These are phyloP conservation scores for Cataglyphis hispanica DNA, from an alignment of 1,140 invertebrate species.

Conservation along the genomic window DNA sequence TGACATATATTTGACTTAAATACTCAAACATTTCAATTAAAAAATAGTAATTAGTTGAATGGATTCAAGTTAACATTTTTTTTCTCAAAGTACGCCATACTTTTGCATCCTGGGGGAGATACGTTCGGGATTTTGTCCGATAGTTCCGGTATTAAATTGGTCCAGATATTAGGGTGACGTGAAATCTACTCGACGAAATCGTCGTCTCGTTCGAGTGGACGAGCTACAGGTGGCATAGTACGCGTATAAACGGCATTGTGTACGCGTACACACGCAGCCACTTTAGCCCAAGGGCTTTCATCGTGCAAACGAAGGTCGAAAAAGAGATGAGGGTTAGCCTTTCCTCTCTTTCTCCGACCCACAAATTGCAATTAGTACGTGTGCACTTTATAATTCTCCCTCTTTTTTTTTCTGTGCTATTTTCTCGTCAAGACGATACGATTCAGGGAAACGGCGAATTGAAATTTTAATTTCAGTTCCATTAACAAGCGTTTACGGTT, in stretches of 20 bases:
- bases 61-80: no score
- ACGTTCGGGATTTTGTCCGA: conserved; percentile 29
- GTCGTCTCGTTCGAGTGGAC: not conserved
- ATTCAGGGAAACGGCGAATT: not conserved
- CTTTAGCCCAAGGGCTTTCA: conserved; percentile 32
- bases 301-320: conserved; percentile 36
- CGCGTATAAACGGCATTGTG: conserved; percentile 15
- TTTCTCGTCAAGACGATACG: conserved; percentile 22
- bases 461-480: conserved; percentile 1
- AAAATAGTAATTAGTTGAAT: no score
- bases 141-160: conserved; percentile 37
- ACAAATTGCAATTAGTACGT: conserved; percentile 40
- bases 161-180: conserved; percentile 9
- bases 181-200: conserved; percentile 49
- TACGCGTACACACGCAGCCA: conserved; percentile 8
- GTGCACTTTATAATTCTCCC: conserved; percentile 7
- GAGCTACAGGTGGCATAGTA: conserved; percentile 68
- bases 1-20: no score
- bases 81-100: not conserved
- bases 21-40: no score
- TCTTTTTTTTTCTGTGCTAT: not conserved
- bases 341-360: not conserved
- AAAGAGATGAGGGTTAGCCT: conserved; percentile 14
- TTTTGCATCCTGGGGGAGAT: not conserved
- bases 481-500: not conserved